Conservation (phyloP, 2,113 vertebrate species). For the Lophura nycthemera region DNA sequence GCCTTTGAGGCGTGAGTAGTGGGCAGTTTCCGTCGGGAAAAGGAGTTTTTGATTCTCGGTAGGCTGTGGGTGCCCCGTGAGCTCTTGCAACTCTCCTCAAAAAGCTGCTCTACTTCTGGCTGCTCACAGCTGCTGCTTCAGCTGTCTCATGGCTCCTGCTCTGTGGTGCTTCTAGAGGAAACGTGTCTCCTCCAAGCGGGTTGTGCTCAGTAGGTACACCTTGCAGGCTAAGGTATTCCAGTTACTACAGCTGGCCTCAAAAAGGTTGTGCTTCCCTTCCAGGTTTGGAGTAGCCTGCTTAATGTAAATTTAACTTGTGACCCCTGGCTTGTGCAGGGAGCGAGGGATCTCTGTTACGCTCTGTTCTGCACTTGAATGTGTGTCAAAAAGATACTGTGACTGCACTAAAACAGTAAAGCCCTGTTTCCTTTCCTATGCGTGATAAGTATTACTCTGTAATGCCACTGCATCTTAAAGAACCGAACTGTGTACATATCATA, state of each 20-base stretch:
- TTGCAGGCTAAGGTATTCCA: not conserved
- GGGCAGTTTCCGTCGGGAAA: not conserved
- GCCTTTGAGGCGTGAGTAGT: not conserved
- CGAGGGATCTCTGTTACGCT: not conserved
- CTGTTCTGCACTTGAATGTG: not conserved
- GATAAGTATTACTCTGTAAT: not conserved
- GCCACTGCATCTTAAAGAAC: not conserved
- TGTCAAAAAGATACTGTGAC: not conserved
- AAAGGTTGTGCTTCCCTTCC: not conserved
- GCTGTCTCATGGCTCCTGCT: not conserved
- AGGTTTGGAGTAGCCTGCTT: not conserved
- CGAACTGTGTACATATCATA: rapidly evolving
- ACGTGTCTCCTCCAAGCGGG: not conserved
- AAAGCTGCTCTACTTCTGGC: no score
- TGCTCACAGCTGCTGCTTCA: not conserved
- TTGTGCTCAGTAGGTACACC: rapidly evolving
- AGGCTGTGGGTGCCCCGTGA: not conserved
- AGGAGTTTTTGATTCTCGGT: not conserved
- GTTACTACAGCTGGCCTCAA: not conserved
- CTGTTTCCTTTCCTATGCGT: not conserved
- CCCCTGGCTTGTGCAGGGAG: rapidly evolving
- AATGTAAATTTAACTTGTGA: not conserved
- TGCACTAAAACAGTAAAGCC: rapidly evolving
- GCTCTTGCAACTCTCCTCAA: not conserved
- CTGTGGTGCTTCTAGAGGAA: not conserved